These are phyloP conservation scores for Holotrichia oblita DNA, from an alignment of 1,140 invertebrate species.

Conservation along the genomic window DNA sequence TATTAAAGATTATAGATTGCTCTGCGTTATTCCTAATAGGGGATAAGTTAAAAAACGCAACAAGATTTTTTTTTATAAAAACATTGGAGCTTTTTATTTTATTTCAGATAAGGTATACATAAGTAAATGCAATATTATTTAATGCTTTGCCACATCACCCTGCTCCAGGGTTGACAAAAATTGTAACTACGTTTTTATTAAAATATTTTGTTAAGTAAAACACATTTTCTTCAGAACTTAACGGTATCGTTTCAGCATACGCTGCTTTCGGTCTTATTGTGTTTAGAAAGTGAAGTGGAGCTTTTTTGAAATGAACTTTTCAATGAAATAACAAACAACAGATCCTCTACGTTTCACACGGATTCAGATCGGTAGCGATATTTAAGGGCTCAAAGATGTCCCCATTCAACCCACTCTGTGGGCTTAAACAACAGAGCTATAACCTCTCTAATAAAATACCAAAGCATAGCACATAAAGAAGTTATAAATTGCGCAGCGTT, in stretches of 20 bases:
- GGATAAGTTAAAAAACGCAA: too few species aligned
- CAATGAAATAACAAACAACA: slow-evolving; percentile 9
- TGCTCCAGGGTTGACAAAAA: too few species aligned
- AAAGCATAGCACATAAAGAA: slow-evolving; percentile 4
- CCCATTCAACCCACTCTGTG: not conserved
- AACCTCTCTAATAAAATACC: slow-evolving; percentile 23
- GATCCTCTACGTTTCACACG: not conserved
- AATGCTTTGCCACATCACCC: too few species aligned
- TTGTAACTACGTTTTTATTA: too few species aligned
- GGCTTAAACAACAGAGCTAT: slow-evolving; percentile 14
- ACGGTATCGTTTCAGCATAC: not conserved
- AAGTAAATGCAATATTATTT: too few species aligned
- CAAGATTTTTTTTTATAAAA: too few species aligned
- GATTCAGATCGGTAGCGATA: not conserved
- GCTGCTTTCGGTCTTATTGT: not conserved
- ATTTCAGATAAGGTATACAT: too few species aligned
- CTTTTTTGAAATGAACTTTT: not conserved
- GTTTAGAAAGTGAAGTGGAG: not conserved
- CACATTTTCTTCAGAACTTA: too few species aligned
- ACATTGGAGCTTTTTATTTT: too few species aligned
- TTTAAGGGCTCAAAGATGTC: not conserved
- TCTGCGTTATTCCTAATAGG: too few species aligned
- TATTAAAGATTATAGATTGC: too few species aligned
- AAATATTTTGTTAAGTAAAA: too few species aligned
- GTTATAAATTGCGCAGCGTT: slow-evolving; percentile 16